Evolutionary conservation across 2,797 vertebrate genomes (phyloP).

Genomic region (Pipistrellus pipistrellus): DNA sequence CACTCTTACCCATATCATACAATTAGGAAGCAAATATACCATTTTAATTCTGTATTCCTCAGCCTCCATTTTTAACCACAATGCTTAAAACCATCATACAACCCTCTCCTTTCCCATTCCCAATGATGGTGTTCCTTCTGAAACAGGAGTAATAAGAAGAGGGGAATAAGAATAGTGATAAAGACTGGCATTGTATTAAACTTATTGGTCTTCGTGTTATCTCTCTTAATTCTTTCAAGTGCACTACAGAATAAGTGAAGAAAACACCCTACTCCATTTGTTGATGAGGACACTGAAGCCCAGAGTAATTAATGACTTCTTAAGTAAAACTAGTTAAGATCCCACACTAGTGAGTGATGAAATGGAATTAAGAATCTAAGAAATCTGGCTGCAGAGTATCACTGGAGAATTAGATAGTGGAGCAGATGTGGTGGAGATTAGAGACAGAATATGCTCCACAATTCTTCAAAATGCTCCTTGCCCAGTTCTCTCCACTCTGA

Average conservation of each 20-base stretch:
- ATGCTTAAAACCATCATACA: neutral
- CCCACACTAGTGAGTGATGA: neutral
- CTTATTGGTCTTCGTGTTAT: neutral
- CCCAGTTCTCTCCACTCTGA: neutral
- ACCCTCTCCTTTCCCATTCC: neutral
- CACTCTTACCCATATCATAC: neutral
- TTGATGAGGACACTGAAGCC: neutral
- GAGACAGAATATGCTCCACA: neutral
- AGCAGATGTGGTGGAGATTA: neutral
- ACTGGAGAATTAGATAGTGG: neutral
- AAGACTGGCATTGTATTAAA: neutral
- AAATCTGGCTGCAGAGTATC: neutral
- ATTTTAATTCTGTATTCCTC: neutral
- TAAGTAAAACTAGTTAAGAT: neutral
- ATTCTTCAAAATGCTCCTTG: neutral
- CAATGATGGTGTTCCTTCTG: neutral
- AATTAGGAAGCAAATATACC: neutral
- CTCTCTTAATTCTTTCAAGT: neutral
- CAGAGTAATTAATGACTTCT: neutral
- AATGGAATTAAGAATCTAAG: neutral
- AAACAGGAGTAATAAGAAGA: neutral
- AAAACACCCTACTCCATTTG: neutral
- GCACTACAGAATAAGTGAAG: neutral
- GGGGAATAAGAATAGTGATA: neutral
- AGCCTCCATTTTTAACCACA: neutral